phyloP scores from a whole-genome alignment of 2,888 invertebrate genomes.

The Lycophotia porphyrea region DNA sequence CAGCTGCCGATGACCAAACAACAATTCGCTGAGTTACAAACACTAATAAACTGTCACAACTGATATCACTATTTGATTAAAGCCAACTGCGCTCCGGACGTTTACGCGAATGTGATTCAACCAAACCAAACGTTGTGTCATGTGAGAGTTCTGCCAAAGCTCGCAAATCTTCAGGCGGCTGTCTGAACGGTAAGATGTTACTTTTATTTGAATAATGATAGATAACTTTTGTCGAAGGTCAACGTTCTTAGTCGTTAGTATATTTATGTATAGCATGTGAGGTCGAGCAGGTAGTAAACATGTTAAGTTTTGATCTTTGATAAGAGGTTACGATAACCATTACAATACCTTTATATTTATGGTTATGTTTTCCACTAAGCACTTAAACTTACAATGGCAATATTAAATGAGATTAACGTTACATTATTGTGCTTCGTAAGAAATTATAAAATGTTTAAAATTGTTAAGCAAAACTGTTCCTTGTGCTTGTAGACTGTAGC shows the following conservation, averaged over 20 bases:
- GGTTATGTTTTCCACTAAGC: conserved; percentile 42
- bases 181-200: conserved; percentile 81
- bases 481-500: conserved; percentile 35
- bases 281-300: conserved; percentile 72
- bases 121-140: conserved; percentile 75
- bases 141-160: conserved; percentile 78
- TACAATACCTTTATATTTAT: conserved; percentile 49
- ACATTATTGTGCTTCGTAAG: conserved; percentile 14
- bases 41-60: conserved; percentile 71
- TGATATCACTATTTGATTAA: conserved; percentile 59
- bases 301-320: conserved; percentile 70
- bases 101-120: conserved; percentile 61
- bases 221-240: conserved; percentile 71
- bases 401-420: conserved; percentile 24
- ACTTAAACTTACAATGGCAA: conserved; percentile 28
- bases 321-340: conserved; percentile 70
- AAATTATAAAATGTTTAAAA: conserved; percentile 33
- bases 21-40: conserved; percentile 73
- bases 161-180: conserved; percentile 81
- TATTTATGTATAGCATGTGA: conserved; percentile 67
- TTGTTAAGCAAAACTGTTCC: conserved; percentile 43
- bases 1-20: conserved; percentile 80
- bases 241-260: conserved; percentile 69
- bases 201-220: conserved; percentile 61
- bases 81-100: conserved; percentile 59